phyloP scores from a whole-genome alignment of 2,888 invertebrate species.

The Tenodera sinensis region DNA sequence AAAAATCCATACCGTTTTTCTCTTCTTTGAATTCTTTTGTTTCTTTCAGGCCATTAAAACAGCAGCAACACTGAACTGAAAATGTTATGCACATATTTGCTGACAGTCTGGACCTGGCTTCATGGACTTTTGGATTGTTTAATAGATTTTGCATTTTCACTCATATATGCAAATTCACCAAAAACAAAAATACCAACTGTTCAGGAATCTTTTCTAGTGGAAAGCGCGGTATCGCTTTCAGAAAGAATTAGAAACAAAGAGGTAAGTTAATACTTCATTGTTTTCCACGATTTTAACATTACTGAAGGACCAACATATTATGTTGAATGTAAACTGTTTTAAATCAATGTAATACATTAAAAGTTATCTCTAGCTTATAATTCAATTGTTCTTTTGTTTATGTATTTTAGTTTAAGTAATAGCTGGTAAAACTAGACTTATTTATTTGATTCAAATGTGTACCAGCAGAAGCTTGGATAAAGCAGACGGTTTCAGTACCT shows the following conservation, averaged over 20 bases:
- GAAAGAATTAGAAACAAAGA: conserved; percentile 56
- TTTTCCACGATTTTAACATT: too few relatives aligned
- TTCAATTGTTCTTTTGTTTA: too few relatives aligned
- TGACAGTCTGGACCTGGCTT: background rate
- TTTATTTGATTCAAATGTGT: too few relatives aligned
- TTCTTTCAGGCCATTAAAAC: background rate
- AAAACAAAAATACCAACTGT: conserved; percentile 44
- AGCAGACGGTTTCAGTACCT: too few relatives aligned
- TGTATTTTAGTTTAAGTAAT: too few relatives aligned
- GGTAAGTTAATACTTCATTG: background rate
- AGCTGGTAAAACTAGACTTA: too few relatives aligned
- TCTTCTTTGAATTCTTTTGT: background rate
- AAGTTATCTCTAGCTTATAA: too few relatives aligned
- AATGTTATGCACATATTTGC: background rate
- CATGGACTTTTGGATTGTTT: conserved; percentile 43
- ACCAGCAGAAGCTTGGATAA: too few relatives aligned
- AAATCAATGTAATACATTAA: too few relatives aligned
- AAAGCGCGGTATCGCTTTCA: conserved; percentile 67
- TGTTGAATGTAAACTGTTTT: too few relatives aligned
- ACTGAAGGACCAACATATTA: too few relatives aligned
- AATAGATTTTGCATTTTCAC: conserved; percentile 46
- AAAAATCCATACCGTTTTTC: background rate
- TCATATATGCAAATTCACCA: conserved; percentile 43
- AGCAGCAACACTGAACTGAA: background rate
- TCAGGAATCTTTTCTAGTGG: conserved; percentile 47